Base-by-base conservation (phyloP, 2,797 vertebrate genomes). In the Mormyrops boulengeri region DNA sequence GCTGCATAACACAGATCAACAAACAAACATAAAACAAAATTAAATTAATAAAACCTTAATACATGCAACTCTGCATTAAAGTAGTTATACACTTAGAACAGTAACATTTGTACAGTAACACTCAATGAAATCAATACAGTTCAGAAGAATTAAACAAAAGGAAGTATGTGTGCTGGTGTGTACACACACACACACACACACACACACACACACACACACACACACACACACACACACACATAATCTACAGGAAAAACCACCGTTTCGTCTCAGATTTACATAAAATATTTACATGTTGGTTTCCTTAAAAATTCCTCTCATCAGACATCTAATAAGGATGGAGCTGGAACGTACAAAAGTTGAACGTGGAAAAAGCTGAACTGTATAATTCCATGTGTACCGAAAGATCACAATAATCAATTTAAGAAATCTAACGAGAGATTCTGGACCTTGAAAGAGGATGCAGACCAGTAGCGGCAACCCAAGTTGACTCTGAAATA, bases 61-160 rank as follows among this genome's bases (percentile, higher is more conserved):
- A 82, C 95, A 95, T 95, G 95, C 96, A 95, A 90, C 90, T 90
- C 89, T 92, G 93, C 94, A 93, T 92, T 91, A 94, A 94, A 91
- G 90, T 92, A 92, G 92, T 92, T 91, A 73, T 55, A 93, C 92
- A 92, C 91, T 91, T 89, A 92, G 92, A 92, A 93, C 57, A 80
- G 53, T 92, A 89, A 91, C 91, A 90, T 92, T 52, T 88, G 69
- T 93, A 94, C 93, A 94, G 93, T 90, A 26, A 88, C 90, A 92
- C 93, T 90, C 73, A 92, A 88, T 69, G 88, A 90, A 85, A 88
- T 93, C 92, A 93, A 92, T 90, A 95, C 93, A 92, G 94, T 94
- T 92, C 93, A 89, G 90, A 92, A 93, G 94, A 92, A 93, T 91
- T 92, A 91, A 91, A 92, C 93, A 93, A 91, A 66, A 80, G 90